These are phyloP conservation scores for Benthosema pterotum DNA, from an alignment of 2,797 vertebrate genomes.

Conservation along the genomic window DNA sequence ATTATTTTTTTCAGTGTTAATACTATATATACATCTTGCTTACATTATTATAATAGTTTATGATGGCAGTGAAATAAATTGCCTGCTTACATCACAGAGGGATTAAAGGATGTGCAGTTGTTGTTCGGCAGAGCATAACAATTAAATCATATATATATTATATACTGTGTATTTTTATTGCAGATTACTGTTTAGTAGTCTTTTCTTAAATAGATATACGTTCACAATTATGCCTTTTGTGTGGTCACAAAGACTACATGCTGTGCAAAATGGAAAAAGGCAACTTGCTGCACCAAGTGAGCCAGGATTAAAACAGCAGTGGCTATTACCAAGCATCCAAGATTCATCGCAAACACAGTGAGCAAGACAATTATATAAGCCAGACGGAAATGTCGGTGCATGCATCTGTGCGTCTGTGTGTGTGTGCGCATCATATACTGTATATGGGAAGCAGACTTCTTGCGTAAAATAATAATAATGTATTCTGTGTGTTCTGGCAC, in stretches of 20 bases:
- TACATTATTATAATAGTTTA: constrained; percentile 26
- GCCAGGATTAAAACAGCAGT: too few species aligned
- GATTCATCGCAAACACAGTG: too few species aligned
- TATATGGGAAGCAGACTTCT: too few species aligned
- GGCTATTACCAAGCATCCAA: too few species aligned
- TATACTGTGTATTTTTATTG: constrained; percentile 8
- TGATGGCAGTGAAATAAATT: constrained; percentile 21
- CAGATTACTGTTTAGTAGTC: background rate
- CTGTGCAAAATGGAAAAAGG: too few species aligned
- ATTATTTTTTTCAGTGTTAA: constrained; percentile 30
- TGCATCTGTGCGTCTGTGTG: too few species aligned
- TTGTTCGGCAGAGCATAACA: background rate
- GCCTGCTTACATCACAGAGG: constrained; percentile 21
- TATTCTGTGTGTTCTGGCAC: too few species aligned
- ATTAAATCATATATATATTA: constrained; percentile 23
- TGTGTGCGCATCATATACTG: too few species aligned
- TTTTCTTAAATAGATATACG: constrained; percentile 22
- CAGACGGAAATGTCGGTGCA: too few species aligned
- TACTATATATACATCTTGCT: background rate
- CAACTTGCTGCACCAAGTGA: too few species aligned
- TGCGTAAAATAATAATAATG: too few species aligned
- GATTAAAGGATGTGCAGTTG: constrained; percentile 11
- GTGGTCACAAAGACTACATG: background rate
- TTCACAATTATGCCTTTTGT: constrained; percentile 9
- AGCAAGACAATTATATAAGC: too few species aligned